Base-by-base conservation (phyloP, 1,140 invertebrate genomes). In the Drosophila suzukii region DNA sequence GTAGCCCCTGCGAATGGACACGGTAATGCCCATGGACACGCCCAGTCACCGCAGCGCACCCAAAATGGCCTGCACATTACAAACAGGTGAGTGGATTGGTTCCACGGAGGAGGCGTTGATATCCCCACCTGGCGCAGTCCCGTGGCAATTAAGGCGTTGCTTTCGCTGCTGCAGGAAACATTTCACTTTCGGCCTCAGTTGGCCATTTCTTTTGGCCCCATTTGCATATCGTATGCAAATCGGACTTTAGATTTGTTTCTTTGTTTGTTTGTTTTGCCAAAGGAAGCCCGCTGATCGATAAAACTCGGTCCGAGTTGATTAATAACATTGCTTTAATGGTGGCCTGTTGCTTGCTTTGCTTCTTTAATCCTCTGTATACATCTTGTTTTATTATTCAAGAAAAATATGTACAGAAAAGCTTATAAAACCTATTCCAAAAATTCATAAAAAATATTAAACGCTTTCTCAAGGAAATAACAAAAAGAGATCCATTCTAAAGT, bases 171-270 rank as follows among this genome's bases (percentile, higher is more conserved):
- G 78, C 81, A 85, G 81, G 82, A 85, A 85, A 85, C 82, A 85
- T 86, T 85, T 85, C 81, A 86, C 82, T 85, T 86, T 73, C 65
- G 61, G 80, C 65, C 80, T 78, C 71, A 76, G 63, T 75, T 85
- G 77, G 66, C 74, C 81, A 85, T 81, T 85, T 84, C 66, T 73
- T 75, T 84, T 76, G 17, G 24, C 17, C 68, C 56, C 54, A 89
- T 88, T 88, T 89, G 80, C 83, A 89, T 88, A 83, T 89, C 83
- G 79, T 84, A 81, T 84, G 81, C 74, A 86, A 85, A 86, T 83
- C 76, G 76, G 51, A 67, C 44, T 71, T 34, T 47, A 24, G 51
- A 47, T 68, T 67, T 67, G 61, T 57, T 71, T 68, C 38, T 57
- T 68, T 68, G 43, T 80, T 68, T 68, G 43, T 80, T 62, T 55